A percentile compares a stretch with the other conserved stretches of the same genome.
Conservation (phyloP, 2,113 vertebrate species). For the Micronycteris hirsuta region DNA sequence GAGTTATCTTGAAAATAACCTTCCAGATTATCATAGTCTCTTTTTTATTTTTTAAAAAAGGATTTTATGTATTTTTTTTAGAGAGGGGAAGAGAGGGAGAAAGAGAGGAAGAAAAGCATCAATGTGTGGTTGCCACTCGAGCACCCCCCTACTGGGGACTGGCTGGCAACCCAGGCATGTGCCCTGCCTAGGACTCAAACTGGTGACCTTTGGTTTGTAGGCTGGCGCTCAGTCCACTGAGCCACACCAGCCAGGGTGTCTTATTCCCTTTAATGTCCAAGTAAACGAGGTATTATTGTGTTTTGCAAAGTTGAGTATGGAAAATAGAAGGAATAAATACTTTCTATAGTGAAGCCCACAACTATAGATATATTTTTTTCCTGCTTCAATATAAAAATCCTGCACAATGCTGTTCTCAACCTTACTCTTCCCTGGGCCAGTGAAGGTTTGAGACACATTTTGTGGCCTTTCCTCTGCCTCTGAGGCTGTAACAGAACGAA, state of each 20-base stretch:
- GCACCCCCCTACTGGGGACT: too few species aligned
- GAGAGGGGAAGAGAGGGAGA: too few species aligned
- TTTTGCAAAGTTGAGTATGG: neutral
- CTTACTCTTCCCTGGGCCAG: neutral
- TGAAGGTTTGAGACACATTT: neutral
- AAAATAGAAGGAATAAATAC: neutral
- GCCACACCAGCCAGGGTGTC: too few species aligned
- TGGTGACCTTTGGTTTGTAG: too few species aligned
- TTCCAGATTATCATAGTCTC: neutral
- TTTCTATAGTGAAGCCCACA: neutral
- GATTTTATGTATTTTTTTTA: too few species aligned
- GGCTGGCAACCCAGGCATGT: too few species aligned
- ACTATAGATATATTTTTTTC: neutral
- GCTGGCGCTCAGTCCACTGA: too few species aligned
- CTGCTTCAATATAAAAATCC: neutral
- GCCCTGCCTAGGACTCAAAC: too few species aligned
- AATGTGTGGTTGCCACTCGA: too few species aligned
- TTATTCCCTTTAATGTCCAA: neutral
- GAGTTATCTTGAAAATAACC: neutral
- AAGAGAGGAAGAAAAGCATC: too few species aligned
- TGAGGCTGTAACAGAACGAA: neutral
- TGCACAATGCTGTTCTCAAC: neutral
- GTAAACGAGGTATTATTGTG: neutral
- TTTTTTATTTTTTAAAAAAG: too few species aligned
- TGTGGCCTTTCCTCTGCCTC: neutral